Conservation (phyloP, 1,140 invertebrate species). For the Nephotettix cincticeps region DNA sequence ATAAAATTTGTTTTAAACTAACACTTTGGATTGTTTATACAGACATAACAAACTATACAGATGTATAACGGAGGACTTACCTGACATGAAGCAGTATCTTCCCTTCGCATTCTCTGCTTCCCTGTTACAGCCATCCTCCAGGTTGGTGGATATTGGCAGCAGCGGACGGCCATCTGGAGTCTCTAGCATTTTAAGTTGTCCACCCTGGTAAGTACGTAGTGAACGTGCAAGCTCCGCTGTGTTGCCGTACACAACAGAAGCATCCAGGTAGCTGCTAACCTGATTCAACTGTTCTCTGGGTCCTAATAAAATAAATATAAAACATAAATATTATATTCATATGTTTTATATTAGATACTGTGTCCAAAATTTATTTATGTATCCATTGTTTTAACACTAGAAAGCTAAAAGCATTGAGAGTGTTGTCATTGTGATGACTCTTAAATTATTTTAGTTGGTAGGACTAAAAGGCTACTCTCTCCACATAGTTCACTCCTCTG, state of each 20-base stretch:
- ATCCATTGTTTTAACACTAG: no score
- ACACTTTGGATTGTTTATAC: no score
- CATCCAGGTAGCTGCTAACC: conserved; percentile 88
- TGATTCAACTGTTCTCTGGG: conserved; percentile 88
- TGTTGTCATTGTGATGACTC: no score
- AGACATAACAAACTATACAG: no score
- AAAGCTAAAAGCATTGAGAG: no score
- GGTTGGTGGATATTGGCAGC: conserved; percentile 68
- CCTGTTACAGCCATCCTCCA: conserved; percentile 73
- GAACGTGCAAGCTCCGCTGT: conserved; percentile 51
- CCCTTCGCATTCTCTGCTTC: conserved; percentile 62
- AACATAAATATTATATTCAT: no score
- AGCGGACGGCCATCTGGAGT: conserved; percentile 63
- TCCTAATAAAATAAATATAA: conserved; percentile 51
- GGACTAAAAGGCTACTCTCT: no score
- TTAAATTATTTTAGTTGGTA: no score
- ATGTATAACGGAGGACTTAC: conserved; percentile 49
- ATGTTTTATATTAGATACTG: no score
- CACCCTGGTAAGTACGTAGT: conserved; percentile 58
- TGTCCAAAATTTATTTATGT: no score
- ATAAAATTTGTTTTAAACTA: no score
- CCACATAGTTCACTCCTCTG: no score
- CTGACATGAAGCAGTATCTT: conserved; percentile 74
- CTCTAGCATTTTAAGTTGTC: conserved; percentile 53
- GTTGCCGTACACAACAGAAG: conserved; percentile 80